Conservation (phyloP, 1,140 invertebrate genomes). For the Rhagoletis pomonella region DNA sequence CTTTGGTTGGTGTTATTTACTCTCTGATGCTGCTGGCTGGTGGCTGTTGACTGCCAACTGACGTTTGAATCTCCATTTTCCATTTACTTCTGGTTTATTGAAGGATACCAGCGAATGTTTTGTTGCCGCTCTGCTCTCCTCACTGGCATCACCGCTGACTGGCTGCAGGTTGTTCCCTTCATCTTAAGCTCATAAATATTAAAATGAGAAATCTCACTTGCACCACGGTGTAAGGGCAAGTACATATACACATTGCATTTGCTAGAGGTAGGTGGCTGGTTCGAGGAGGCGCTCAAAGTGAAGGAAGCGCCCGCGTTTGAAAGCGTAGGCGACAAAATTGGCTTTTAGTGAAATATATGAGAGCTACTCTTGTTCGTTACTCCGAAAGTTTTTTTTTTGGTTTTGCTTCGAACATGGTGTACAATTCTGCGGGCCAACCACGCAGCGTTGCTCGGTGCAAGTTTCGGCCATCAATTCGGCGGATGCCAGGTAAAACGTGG, state of each 20-base stretch:
- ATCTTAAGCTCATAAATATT: slow-evolving; percentile 42
- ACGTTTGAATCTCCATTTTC: slow-evolving; percentile 14
- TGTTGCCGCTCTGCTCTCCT: not conserved
- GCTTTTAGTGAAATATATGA: not conserved
- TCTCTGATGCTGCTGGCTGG: not conserved
- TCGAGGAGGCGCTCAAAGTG: not conserved
- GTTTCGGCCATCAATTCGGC: too few relatives aligned
- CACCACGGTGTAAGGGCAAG: not conserved
- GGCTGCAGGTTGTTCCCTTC: not conserved
- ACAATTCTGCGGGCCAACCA: not conserved
- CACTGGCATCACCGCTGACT: not conserved
- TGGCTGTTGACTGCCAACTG: too few relatives aligned
- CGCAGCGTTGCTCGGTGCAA: not conserved
- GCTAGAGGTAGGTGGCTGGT: not conserved
- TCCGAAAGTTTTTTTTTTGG: not conserved
- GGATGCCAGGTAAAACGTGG: too few relatives aligned
- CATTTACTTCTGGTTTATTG: not conserved
- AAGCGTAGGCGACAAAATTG: not conserved
- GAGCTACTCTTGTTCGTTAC: not conserved
- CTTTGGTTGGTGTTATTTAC: not conserved
- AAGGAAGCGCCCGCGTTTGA: not conserved
- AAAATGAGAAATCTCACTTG: slow-evolving; percentile 49
- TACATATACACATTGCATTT: not conserved
- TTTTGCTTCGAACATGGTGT: not conserved
- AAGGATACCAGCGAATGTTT: not conserved